These are phyloP conservation scores for Tribolium madens DNA, from an alignment of 1,140 invertebrate genomes.

Conservation along the genomic window DNA sequence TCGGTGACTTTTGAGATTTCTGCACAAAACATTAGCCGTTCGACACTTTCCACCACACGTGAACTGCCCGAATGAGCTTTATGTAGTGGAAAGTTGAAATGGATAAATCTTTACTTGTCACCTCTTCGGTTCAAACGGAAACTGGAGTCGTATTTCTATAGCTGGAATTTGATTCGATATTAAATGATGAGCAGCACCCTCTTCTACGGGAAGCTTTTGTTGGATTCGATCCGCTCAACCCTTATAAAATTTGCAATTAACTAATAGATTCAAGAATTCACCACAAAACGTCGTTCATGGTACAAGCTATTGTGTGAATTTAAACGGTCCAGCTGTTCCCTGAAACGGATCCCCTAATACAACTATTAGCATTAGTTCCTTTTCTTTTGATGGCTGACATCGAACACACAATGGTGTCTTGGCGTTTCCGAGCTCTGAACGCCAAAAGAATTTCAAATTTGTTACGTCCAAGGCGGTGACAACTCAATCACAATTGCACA, in stretches of 20 bases:
- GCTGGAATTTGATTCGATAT: constrained; percentile 12
- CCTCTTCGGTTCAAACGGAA: constrained; percentile 20
- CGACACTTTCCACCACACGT: constrained; percentile 38
- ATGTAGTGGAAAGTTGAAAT: constrained; percentile 46
- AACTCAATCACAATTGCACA: neutral
- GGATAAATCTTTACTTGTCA: constrained; percentile 41
- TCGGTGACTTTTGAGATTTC: constrained; percentile 39
- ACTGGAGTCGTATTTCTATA: neutral
- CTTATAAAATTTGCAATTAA: constrained; percentile 14
- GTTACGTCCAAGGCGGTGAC: neutral
- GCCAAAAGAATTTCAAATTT: constrained; percentile 16
- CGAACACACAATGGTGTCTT: constrained; percentile 22
- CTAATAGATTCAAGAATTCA: constrained; percentile 34
- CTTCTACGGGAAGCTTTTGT: constrained; percentile 7
- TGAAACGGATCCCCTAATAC: constrained; percentile 38
- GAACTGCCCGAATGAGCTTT: constrained; percentile 39
- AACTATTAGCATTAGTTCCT: constrained; percentile 35
- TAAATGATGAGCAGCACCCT: constrained; percentile 6
- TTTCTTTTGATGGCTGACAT: constrained; percentile 18
- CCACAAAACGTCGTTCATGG: constrained; percentile 8
- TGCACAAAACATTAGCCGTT: constrained; percentile 39
- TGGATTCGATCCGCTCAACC: constrained; percentile 8
- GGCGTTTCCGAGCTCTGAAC: neutral
- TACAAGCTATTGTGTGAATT: constrained; percentile 14
- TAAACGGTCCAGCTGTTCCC: constrained; percentile 21